Evolutionary conservation across 1,140 invertebrate genomes (phyloP).

Genomic region (Papilio xuthus): DNA sequence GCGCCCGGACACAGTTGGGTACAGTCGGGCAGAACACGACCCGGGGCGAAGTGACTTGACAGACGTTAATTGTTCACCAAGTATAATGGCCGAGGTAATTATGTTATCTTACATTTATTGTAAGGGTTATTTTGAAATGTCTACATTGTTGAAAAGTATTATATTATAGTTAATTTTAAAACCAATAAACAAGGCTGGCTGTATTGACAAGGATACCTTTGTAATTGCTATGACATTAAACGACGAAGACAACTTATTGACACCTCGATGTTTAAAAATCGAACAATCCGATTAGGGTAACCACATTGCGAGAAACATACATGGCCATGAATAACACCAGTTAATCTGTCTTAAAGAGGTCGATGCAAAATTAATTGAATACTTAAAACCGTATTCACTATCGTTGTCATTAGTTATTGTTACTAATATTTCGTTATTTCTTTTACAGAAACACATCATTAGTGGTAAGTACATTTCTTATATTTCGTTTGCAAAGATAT

Average conservation of each 20-base stretch:
- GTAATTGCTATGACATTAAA: too few species aligned
- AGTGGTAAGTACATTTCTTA: not conserved
- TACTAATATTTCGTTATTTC: not conserved
- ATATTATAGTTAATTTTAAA: not conserved
- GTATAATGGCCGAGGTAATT: constrained; percentile 50
- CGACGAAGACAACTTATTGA: too few species aligned
- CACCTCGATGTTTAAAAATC: not conserved
- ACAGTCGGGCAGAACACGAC: constrained; percentile 33
- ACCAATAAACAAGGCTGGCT: too few species aligned
- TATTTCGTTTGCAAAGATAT: not conserved
- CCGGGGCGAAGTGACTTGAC: constrained; percentile 52
- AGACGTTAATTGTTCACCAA: constrained; percentile 62
- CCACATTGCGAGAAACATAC: not conserved
- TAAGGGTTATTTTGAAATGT: not conserved
- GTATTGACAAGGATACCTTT: too few species aligned
- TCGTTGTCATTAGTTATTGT: not conserved
- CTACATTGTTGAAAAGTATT: not conserved
- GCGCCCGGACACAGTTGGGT: constrained; percentile 46
- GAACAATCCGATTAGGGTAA: not conserved
- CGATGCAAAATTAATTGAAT: not conserved
- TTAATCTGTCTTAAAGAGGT: not conserved
- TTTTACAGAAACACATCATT: not conserved
- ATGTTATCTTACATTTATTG: constrained; percentile 42
- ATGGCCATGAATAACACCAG: not conserved
- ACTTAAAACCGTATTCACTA: not conserved